Base-by-base conservation (phyloP, 1,140 invertebrate species). In the Pachypeltis micranthus region DNA sequence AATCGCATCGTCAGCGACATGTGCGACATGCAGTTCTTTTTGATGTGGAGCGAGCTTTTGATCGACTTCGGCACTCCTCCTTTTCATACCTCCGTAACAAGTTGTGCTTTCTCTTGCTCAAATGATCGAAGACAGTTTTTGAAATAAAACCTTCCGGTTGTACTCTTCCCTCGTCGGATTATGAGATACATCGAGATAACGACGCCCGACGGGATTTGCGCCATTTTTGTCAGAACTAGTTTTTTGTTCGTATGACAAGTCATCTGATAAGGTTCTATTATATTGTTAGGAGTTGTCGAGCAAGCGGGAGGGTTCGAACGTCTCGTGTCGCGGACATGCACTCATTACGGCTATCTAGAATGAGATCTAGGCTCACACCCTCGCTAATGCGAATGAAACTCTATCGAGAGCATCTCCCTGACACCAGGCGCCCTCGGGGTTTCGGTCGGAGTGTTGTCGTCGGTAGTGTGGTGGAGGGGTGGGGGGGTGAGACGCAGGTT, bases 291-390 rank as follows among this genome's bases (percentile, higher is more conserved):
- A 16, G 47, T 10, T 4, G 47, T 16, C 23, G 47, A 7, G 7
- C 31, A 39, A 51, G 34, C 47, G 47, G 23, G 19, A 51, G 47
- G 47, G 47, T 3, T 10, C 7, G 21, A 21, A 51, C 10, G 21
- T n/a, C n/a, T n/a, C n/a, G n/a, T n/a, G n/a, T n/a, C n/a, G n/a
- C n/a, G 47, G 19, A 51, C 47, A 51, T 51, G 47, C 47, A 51
- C 47, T 51, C 47, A 51, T 51, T 51, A 51, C 47, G 10, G 12
- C 21, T 51, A 51, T 51, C 47, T 51, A 21, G 47, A 51, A 51
- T 51, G 47, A 51, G 47, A 51, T 51, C 47, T 51, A n/a, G 10
- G 47, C 47, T 51, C 47, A 51, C 47, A 51, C 47, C 47, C 47
- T 21, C 47, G 23, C 47, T 51, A 51, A 51, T 51, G 47, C 23